Evolutionary conservation across 2,888 invertebrate species (phyloP).

Genomic region (Melanotus villosus): DNA sequence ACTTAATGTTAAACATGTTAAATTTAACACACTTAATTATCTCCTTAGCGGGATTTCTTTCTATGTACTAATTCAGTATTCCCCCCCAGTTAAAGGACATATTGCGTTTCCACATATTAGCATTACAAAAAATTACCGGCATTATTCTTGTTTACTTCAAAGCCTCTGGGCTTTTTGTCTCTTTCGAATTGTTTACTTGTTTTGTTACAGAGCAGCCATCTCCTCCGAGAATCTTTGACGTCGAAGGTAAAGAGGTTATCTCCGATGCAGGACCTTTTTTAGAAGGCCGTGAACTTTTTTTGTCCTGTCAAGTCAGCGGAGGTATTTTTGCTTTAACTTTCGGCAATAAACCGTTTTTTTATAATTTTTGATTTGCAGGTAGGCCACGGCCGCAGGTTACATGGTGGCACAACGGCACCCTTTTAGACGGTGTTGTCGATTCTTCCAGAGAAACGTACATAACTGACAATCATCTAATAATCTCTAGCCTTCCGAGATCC

Average conservation of each 20-base stretch:
- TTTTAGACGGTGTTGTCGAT: constrained; percentile 82
- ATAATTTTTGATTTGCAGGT: constrained; percentile 70
- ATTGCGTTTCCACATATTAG: constrained; percentile 12
- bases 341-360: not conserved
- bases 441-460: constrained; percentile 75
- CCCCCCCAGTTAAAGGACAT: not conserved
- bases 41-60: not conserved
- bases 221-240: constrained; percentile 86
- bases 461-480: constrained; percentile 82
- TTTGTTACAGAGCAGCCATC: constrained; percentile 82
- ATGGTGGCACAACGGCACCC: constrained; percentile 85
- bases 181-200: constrained; percentile 51
- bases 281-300: constrained; percentile 86
- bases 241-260: constrained; percentile 84
- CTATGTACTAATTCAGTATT: not conserved
- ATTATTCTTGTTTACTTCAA: constrained; percentile 26
- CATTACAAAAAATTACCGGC: constrained; percentile 12
- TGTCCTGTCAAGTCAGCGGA: constrained; percentile 89
- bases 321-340: constrained; percentile 77
- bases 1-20: constrained; percentile 23
- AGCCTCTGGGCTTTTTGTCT: constrained; percentile 5
- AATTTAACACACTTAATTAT: constrained; percentile 16
- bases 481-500: constrained; percentile 80
- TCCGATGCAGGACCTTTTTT: constrained; percentile 87
- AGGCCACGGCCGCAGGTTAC: constrained; percentile 85